These are phyloP conservation scores for Spilogale gracilis DNA, from an alignment of 2,113 vertebrate genomes.

Conservation along the genomic window DNA sequence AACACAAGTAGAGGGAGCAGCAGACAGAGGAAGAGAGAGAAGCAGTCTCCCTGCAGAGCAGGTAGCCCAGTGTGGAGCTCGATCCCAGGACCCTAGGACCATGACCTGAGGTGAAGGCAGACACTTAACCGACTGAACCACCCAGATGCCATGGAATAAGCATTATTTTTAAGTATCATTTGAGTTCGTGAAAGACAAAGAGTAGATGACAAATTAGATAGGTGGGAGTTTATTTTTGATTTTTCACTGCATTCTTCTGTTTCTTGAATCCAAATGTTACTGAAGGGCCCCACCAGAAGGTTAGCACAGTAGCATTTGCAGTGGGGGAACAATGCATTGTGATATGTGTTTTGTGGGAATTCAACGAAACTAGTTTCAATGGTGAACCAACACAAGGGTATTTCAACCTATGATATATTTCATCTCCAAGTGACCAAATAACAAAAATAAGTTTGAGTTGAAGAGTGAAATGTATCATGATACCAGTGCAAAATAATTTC, in stretches of 20 bases:
- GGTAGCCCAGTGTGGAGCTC: no score
- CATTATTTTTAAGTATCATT: background rate
- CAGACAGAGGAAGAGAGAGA: no score
- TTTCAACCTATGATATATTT: slow-evolving; percentile 47
- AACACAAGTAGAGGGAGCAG: no score
- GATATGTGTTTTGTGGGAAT: background rate
- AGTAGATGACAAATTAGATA: background rate
- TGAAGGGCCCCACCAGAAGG: background rate
- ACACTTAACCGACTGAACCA: no score
- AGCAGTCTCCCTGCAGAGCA: no score
- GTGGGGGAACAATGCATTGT: background rate
- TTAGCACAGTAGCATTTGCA: background rate
- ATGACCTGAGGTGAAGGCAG: no score
- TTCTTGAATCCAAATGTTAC: background rate
- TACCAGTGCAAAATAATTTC: slow-evolving; percentile 37
- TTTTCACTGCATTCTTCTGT: background rate
- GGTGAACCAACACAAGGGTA: background rate
- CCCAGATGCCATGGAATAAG: background rate
- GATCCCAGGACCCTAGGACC: no score
- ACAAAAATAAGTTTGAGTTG: slow-evolving; percentile 10
- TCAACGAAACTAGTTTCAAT: background rate
- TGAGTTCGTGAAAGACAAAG: background rate
- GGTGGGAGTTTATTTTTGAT: background rate
- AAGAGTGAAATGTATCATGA: slow-evolving; percentile 10
- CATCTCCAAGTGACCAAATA: background rate